A percentile compares a stretch with the other conserved stretches of the same genome.
Conservation (phyloP, 2,888 invertebrate genomes). For the Tenthredo amoena region DNA sequence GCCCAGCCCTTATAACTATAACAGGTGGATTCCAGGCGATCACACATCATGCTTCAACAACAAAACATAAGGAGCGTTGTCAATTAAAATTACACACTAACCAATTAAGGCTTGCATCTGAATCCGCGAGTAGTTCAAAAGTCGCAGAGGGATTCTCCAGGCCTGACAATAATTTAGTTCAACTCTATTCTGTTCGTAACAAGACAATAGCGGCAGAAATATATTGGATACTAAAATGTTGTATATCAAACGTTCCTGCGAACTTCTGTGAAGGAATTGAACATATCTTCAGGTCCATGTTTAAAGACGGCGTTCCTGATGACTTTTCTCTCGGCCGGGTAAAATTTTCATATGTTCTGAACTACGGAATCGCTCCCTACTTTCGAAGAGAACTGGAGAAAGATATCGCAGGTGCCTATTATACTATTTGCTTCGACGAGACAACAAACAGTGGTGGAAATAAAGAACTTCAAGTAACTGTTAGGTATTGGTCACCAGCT, state of each 20-base stretch:
- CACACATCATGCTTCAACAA: conserved; percentile 28
- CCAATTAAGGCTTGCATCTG: conserved; percentile 35
- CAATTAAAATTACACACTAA: not conserved
- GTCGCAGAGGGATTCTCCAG: conserved; percentile 5
- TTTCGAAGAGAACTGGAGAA: conserved; percentile 22
- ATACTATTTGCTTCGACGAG: conserved; percentile 22
- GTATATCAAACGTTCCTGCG: conserved; percentile 33
- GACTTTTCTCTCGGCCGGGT: conserved; percentile 30
- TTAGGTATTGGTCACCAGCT: conserved; percentile 33
- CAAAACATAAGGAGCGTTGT: conserved; percentile 14
- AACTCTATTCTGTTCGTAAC: conserved; percentile 23
- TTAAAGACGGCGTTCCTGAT: conserved; percentile 24
- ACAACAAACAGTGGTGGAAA: conserved; percentile 19
- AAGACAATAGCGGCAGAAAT: conserved; percentile 25
- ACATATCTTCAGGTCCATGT: conserved; percentile 26
- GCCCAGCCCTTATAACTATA: conserved; percentile 32
- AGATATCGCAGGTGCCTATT: conserved; percentile 21
- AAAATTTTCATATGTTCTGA: conserved; percentile 12
- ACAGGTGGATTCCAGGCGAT: conserved; percentile 18
- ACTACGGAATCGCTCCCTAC: conserved; percentile 37
- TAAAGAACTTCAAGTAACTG: conserved; percentile 27
- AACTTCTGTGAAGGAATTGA: conserved; percentile 35
- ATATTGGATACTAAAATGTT: conserved; percentile 37
- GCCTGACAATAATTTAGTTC: not conserved
- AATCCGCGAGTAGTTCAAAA: not conserved